Evolutionary conservation across 2,113 vertebrate species (phyloP).

Genomic region (Nothocercus nigrocapillus): DNA sequence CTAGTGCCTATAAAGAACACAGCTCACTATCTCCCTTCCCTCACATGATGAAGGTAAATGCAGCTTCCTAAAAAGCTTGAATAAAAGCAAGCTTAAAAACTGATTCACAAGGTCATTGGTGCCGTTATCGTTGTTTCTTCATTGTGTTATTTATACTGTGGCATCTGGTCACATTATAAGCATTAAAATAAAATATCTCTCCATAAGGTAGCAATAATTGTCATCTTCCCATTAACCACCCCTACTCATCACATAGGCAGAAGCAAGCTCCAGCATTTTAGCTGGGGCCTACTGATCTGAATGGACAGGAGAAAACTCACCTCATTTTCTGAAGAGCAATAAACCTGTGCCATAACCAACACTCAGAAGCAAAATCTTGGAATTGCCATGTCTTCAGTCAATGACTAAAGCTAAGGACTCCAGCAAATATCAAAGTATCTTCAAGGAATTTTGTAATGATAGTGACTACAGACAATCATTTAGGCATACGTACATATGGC

Average conservation of each 20-base stretch:
- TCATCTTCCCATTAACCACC: constrained; percentile 26
- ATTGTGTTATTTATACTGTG: constrained; percentile 6
- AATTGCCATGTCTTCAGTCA: not conserved
- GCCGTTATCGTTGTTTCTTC: constrained; percentile 29
- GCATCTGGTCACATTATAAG: not conserved
- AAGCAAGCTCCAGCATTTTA: not conserved
- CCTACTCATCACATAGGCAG: not conserved
- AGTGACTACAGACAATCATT: not conserved
- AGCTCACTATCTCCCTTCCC: not conserved
- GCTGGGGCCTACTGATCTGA: not conserved
- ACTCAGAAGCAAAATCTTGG: not conserved
- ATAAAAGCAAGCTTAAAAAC: not conserved
- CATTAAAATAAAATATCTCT: constrained; percentile 62
- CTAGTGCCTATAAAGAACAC: not conserved
- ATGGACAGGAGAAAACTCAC: not conserved
- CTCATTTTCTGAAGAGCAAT: not conserved
- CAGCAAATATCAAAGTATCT: not conserved
- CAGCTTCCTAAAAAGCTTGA: not conserved
- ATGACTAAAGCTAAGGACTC: not conserved
- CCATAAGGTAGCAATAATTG: constrained; percentile 38
- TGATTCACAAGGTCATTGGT: constrained; percentile 45
- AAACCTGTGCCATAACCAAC: not conserved
- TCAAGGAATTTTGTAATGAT: not conserved
- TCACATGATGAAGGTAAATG: not conserved
- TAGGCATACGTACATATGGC: not conserved